Evolutionary conservation across 2,888 invertebrate species (phyloP).

Genomic region (Clivina fossor): DNA sequence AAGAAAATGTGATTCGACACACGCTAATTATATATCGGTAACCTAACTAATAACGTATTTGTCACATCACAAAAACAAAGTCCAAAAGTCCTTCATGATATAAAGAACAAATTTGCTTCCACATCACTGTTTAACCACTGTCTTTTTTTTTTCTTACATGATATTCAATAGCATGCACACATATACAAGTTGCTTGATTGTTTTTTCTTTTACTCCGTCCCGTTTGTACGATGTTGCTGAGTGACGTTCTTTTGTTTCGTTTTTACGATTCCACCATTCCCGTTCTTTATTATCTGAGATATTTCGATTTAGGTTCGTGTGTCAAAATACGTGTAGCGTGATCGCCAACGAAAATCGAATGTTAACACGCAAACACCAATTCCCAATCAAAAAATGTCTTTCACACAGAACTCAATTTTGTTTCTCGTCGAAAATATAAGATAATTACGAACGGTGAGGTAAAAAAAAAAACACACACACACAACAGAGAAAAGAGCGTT

Average conservation of each 20-base stretch:
- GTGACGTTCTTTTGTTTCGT: slow-evolving; percentile 6
- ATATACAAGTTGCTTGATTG: too few species aligned
- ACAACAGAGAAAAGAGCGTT: background rate
- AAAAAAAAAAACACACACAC: background rate
- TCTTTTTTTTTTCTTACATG: slow-evolving; percentile 1
- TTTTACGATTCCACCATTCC: background rate
- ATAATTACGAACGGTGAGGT: slow-evolving; percentile 3
- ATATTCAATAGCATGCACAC: too few species aligned
- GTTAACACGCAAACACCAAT: slow-evolving; percentile 43
- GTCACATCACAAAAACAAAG: background rate
- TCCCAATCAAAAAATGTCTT: slow-evolving; percentile 44
- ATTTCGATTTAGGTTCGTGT: slow-evolving; percentile 38
- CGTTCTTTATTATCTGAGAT: slow-evolving; percentile 40
- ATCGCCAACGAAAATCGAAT: slow-evolving; percentile 41
- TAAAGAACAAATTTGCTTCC: background rate
- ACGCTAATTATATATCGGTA: background rate
- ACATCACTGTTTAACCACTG: too few species aligned
- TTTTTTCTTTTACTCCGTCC: background rate
- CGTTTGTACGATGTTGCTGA: background rate
- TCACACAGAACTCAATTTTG: slow-evolving; percentile 40
- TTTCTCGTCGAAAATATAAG: slow-evolving; percentile 36
- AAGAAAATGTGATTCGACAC: too few species aligned
- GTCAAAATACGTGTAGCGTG: slow-evolving; percentile 38
- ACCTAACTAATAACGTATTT: background rate
- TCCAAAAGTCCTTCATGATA: slow-evolving; percentile 6